These are phyloP conservation scores for Stenotaenia linearis DNA, from an alignment of 2,888 invertebrate genomes.

Conservation along the genomic window DNA sequence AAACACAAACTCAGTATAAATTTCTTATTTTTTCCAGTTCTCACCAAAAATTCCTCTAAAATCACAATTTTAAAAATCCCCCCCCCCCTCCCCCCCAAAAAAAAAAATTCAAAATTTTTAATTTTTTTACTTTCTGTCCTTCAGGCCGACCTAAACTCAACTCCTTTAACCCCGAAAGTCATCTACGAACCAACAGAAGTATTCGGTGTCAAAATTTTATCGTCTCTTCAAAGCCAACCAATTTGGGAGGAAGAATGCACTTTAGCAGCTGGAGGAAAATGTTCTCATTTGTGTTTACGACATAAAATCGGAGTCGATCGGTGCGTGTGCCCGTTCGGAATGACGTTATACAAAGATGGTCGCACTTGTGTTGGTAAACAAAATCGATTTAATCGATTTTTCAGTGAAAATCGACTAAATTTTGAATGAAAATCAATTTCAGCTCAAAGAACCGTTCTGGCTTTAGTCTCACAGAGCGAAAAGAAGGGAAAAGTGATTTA, in stretches of 20 bases:
- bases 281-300: background rate
- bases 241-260: background rate
- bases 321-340: background rate
- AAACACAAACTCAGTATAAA: too few species aligned
- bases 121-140: background rate
- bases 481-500: background rate
- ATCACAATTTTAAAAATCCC: too few species aligned
- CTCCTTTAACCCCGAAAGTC: background rate
- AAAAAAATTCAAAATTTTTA: too few species aligned
- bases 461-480: background rate
- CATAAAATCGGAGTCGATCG: background rate
- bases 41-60: too few species aligned
- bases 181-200: background rate
- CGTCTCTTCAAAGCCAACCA: background rate
- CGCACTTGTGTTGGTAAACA: background rate
- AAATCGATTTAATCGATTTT: too few species aligned
- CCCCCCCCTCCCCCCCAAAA: too few species aligned
- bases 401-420: too few species aligned
- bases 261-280: background rate
- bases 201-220: background rate
- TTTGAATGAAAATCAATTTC: too few species aligned
- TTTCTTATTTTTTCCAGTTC: too few species aligned
- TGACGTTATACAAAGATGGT: background rate
- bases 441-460: background rate
- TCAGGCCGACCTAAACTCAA: background rate